A percentile compares a stretch with the other conserved stretches of the same genome.
Conservation (phyloP, 2,888 invertebrate genomes). For the Cryptocheilus praepositus region DNA sequence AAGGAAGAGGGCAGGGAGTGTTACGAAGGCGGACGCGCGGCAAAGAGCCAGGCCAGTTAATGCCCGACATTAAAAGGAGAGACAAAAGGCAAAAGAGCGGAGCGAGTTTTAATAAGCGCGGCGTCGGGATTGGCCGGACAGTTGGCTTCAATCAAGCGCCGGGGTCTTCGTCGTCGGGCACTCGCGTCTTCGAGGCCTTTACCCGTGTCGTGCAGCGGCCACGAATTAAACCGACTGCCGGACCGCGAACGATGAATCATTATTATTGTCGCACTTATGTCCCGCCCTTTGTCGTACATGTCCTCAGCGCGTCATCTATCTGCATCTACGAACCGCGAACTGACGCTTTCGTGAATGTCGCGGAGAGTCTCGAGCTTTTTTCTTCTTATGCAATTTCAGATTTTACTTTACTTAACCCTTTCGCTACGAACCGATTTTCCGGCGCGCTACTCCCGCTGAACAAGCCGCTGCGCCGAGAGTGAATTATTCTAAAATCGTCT, state of each 20-base stretch:
- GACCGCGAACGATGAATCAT: conserved; percentile 46
- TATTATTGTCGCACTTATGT: conserved; percentile 48
- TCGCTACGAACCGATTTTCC: no score
- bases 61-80: conserved; percentile 61
- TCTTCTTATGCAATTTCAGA: no score
- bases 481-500: no score
- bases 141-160: conserved; percentile 71
- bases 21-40: conserved; percentile 3
- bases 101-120: conserved; percentile 69
- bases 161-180: conserved; percentile 57
- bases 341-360: no score
- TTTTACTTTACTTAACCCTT: no score
- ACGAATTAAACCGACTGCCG: conserved; percentile 51
- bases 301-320: conserved; percentile 20
- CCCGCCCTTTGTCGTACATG: conserved; percentile 13
- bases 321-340: neutral
- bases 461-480: no score
- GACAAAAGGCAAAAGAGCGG: conserved; percentile 71
- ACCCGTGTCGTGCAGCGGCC: conserved; percentile 32
- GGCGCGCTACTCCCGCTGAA: no score
- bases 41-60: conserved; percentile 43
- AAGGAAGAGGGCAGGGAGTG: conserved; percentile 1
- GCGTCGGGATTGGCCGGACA: conserved; percentile 68
- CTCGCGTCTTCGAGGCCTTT: conserved; percentile 55
- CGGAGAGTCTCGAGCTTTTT: no score